A percentile compares a stretch with the other conserved stretches of the same genome.
These are phyloP conservation scores for Clamator glandarius DNA, from an alignment of 2,797 vertebrate species.

Conservation along the genomic window DNA sequence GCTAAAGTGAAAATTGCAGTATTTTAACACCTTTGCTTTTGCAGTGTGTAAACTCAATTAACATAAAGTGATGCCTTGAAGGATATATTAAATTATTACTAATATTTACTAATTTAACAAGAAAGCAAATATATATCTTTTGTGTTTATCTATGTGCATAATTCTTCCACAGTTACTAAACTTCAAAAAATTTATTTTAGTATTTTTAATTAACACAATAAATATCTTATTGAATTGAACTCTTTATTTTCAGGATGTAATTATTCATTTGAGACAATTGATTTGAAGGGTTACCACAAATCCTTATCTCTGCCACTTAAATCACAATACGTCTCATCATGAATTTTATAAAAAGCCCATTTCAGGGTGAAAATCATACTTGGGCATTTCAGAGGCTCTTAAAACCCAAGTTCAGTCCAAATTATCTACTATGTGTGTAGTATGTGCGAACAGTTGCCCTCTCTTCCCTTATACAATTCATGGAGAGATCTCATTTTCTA, in stretches of 20 bases:
- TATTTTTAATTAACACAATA: slow-evolving; percentile 74
- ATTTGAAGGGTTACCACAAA: slow-evolving; percentile 68
- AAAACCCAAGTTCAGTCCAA: neutral
- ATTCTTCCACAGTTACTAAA: slow-evolving; percentile 67
- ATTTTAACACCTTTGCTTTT: neutral
- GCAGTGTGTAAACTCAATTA: neutral
- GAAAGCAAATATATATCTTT: slow-evolving; percentile 24
- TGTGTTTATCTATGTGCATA: slow-evolving; percentile 50
- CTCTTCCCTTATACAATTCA: neutral
- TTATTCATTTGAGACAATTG: slow-evolving; percentile 69
- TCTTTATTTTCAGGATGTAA: slow-evolving; percentile 63
- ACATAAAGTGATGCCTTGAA: neutral
- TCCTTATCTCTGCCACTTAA: slow-evolving; percentile 60
- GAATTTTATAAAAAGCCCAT: slow-evolving; percentile 46
- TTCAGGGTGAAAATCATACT: slow-evolving; percentile 1
- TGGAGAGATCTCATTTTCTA: neutral
- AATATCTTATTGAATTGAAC: slow-evolving; percentile 58
- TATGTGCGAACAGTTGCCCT: neutral
- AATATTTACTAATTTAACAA: slow-evolving; percentile 56
- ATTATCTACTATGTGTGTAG: neutral
- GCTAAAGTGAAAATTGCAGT: neutral
- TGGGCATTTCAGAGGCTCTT: neutral
- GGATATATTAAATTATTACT: slow-evolving; percentile 13
- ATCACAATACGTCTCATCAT: slow-evolving; percentile 38
- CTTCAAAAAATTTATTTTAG: slow-evolving; percentile 63